Conservation (phyloP, 1,140 invertebrate genomes). For the Rhizoglyphus robini region DNA sequence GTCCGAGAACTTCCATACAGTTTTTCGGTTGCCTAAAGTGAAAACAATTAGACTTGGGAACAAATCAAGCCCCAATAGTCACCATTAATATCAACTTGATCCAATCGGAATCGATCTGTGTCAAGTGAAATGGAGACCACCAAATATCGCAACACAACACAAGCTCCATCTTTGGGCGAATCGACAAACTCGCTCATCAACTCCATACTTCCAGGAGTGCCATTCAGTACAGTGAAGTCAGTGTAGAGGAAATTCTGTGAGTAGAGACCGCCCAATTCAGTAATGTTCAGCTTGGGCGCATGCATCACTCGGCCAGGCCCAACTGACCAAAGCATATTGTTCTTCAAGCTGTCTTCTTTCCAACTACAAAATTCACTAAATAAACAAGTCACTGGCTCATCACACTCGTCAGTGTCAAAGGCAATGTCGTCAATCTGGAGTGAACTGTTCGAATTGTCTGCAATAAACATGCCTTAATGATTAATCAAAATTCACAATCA, state of each 20-base stretch:
- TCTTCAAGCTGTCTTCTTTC: background rate
- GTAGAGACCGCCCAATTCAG: background rate
- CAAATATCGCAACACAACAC: background rate
- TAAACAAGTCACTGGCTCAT: background rate
- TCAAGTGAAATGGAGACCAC: background rate
- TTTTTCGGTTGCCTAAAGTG: background rate
- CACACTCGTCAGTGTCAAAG: background rate
- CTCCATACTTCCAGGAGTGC: background rate
- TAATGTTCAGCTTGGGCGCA: background rate
- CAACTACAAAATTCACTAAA: background rate
- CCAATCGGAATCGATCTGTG: background rate
- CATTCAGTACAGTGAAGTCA: background rate
- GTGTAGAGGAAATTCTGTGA: background rate
- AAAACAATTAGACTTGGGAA: background rate
- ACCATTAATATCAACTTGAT: background rate
- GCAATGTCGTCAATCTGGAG: background rate
- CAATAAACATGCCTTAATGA: background rate
- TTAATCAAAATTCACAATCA: background rate
- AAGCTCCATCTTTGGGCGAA: background rate
- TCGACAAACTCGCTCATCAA: background rate
- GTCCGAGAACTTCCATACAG: too few relatives aligned
- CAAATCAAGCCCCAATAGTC: background rate
- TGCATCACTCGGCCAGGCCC: background rate
- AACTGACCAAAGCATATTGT: background rate
- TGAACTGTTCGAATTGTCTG: background rate